These are phyloP conservation scores for Chaenogobius annularis DNA, from an alignment of 2,113 vertebrate genomes.

Conservation along the genomic window DNA sequence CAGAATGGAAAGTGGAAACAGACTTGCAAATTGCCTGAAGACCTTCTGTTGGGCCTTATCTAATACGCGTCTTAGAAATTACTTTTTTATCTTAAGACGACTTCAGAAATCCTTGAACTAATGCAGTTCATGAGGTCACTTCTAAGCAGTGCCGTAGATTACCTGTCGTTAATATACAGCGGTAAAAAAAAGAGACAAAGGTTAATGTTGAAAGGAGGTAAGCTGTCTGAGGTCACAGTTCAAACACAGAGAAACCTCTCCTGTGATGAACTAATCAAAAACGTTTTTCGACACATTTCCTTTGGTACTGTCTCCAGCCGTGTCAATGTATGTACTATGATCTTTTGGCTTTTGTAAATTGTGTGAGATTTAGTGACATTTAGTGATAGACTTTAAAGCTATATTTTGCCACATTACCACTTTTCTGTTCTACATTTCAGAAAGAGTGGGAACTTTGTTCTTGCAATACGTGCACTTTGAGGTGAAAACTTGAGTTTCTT, in stretches of 20 bases:
- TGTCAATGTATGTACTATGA: not conserved
- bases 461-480: not conserved
- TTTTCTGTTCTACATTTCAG: not conserved
- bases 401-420: not conserved
- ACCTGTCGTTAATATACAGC: slow-evolving; percentile 70
- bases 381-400: not conserved
- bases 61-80: slow-evolving; percentile 58
- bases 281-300: slow-evolving; percentile 5
- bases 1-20: slow-evolving; percentile 42
- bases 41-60: slow-evolving; percentile 58
- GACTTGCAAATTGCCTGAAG: slow-evolving; percentile 61
- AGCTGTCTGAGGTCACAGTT: slow-evolving; percentile 57
- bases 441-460: not conserved
- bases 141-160: slow-evolving; percentile 67
- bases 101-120: slow-evolving; percentile 64
- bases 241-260: slow-evolving; percentile 37
- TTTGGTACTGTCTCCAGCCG: not conserved
- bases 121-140: slow-evolving; percentile 64
- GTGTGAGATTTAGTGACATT: slow-evolving; percentile 7
- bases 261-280: slow-evolving; percentile 40
- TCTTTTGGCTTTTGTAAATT: slow-evolving; percentile 2
- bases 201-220: slow-evolving; percentile 73
- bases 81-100: slow-evolving; percentile 65
- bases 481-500: not conserved
- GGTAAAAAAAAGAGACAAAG: slow-evolving; percentile 73